These are phyloP conservation scores for Babyrousa celebensis DNA, from an alignment of 2,797 vertebrate species.

Conservation along the genomic window DNA sequence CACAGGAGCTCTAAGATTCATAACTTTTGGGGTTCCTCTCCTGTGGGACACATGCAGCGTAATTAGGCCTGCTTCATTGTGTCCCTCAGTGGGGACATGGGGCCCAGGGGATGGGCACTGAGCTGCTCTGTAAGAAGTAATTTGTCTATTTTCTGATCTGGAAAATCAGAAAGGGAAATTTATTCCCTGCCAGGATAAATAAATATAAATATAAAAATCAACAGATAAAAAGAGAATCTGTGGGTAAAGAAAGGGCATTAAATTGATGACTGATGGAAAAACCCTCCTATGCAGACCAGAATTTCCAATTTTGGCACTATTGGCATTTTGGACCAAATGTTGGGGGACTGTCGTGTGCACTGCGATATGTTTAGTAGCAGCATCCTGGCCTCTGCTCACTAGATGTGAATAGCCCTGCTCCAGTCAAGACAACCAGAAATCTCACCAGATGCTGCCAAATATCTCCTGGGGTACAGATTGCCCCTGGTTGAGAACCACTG, in stretches of 20 bases:
- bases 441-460: no score
- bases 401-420: not conserved
- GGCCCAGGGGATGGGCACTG: not conserved
- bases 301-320: not conserved
- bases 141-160: not conserved
- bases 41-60: not conserved
- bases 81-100: not conserved
- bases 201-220: not conserved
- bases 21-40: not conserved
- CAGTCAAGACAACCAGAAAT: not conserved
- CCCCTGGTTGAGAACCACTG: not conserved
- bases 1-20: not conserved
- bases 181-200: not conserved
- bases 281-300: not conserved
- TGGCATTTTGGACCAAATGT: not conserved
- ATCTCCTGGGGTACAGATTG: not conserved
- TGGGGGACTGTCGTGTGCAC: not conserved
- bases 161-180: not conserved
- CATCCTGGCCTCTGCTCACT: not conserved
- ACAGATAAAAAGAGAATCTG: slow-evolving; percentile 23
- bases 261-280: not conserved
- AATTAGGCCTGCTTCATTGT: not conserved
- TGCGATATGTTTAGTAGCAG: not conserved
- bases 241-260: not conserved
- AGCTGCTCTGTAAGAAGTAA: not conserved